Evolutionary conservation across 2,888 invertebrate genomes (phyloP), one percentile per base, ranked within the genome.

Genomic region (Hypselothyrea guttata): DNA sequence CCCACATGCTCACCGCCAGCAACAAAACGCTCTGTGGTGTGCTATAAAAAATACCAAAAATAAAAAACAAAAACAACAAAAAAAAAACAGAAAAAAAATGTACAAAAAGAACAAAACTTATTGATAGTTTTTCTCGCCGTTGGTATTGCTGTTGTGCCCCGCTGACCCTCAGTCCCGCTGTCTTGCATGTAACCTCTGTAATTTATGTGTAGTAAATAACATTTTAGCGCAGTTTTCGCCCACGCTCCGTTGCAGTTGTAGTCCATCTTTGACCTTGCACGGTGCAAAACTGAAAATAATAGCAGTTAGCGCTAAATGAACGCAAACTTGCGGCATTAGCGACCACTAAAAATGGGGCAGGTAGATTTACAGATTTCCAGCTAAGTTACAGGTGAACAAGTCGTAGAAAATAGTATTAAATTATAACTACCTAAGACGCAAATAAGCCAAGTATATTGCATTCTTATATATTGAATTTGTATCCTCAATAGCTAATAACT

Each of bases 161-260:
- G 7, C 8, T 7, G 8, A 15, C 16, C 13, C 18, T 13, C 7
- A n/a, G 31, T 8, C 4, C n/a, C 37, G 9, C 37, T 15, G 9
- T 2, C 15, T 8, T 15, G 40, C 30, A 18, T 7, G 9, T 41
- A 9, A 5, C 44, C 35, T 33, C 18, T 38, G 27, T 63, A 85
- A 85, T 83, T 85, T 79, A 79, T 79, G 76, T 83, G 85, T 70
- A 70, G 78, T 79, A 79, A 79, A 85, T 85, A 85, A 79, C 70
- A 83, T 79, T 75, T 72, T 66, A 61, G 61, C 38, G 55, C 57
- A 55, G 71, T 49, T 66, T 54, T 48, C 60, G 45, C 40, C 51
- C 47, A 35, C 60, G 45, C 40, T 47, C 47, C 31, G 31, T 56
- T 59, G 47, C 54, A 8, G 31, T 42, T 64, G 44, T 44, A 40